These are phyloP conservation scores for Noturus placidus DNA, from an alignment of 2,113 vertebrate genomes.

Conservation along the genomic window DNA sequence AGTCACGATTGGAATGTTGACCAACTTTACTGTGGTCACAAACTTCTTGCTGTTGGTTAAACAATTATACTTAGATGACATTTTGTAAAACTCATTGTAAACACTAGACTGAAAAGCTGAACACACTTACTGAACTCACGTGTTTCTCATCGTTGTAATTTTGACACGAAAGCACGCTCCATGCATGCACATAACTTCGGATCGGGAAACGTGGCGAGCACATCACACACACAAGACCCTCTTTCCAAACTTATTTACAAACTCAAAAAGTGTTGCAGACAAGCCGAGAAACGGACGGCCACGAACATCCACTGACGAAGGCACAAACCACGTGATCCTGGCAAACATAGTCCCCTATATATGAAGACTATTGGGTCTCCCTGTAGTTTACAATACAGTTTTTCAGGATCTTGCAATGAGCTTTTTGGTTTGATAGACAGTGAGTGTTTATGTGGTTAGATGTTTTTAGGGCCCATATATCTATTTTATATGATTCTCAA, in stretches of 20 bases:
- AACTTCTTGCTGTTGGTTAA: background rate
- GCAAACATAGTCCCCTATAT: no score
- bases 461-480: background rate
- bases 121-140: background rate
- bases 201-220: no score
- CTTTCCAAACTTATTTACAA: no score
- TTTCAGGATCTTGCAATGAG: background rate
- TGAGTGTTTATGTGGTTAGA: background rate
- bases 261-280: no score
- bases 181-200: background rate
- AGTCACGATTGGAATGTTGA: background rate
- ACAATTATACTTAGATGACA: background rate
- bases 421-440: background rate
- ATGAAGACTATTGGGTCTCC: no score
- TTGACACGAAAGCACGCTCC: background rate
- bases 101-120: background rate
- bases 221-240: no score
- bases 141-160: background rate
- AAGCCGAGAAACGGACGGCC: no score
- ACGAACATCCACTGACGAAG: no score
- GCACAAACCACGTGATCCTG: no score
- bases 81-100: background rate
- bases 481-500: background rate
- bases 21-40: background rate
- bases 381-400: background rate